These are phyloP conservation scores for Hoplostethus mediterraneus DNA, from an alignment of 2,797 vertebrate species.

Conservation along the genomic window DNA sequence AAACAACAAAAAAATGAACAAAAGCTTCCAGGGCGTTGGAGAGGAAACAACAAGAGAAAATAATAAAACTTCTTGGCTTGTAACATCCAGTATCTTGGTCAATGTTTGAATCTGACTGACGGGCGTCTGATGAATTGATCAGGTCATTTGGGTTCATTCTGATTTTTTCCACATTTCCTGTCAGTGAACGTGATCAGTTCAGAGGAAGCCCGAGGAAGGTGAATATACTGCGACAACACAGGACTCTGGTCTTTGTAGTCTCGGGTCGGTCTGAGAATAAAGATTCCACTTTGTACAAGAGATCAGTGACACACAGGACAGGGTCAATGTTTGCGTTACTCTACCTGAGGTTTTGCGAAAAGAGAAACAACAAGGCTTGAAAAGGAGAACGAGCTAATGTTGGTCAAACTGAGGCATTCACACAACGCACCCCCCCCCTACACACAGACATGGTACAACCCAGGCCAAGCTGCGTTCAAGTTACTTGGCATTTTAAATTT, in stretches of 20 bases:
- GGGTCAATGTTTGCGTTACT: conserved; percentile 10
- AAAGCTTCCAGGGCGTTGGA: background rate
- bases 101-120: background rate
- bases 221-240: too few species aligned
- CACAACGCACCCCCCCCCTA: background rate
- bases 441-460: background rate
- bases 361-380: background rate
- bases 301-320: background rate
- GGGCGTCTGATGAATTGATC: too few species aligned
- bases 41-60: background rate
- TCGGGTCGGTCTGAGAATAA: too few species aligned
- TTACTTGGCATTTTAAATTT: too few species aligned
- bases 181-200: too few species aligned
- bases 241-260: too few species aligned
- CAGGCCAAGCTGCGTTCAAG: background rate
- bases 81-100: background rate
- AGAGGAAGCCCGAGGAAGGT: too few species aligned
- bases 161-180: too few species aligned
- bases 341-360: conserved; percentile 28
- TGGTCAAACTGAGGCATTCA: background rate
- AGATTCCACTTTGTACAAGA: too few species aligned
- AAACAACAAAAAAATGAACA: background rate
- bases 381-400: conserved; percentile 6
- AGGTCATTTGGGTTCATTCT: too few species aligned
- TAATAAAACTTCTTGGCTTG: background rate